A percentile compares a stretch with the other conserved stretches of the same genome.
Conservation (phyloP, 2,888 invertebrate genomes). For the Cerceris ruficornis region DNA sequence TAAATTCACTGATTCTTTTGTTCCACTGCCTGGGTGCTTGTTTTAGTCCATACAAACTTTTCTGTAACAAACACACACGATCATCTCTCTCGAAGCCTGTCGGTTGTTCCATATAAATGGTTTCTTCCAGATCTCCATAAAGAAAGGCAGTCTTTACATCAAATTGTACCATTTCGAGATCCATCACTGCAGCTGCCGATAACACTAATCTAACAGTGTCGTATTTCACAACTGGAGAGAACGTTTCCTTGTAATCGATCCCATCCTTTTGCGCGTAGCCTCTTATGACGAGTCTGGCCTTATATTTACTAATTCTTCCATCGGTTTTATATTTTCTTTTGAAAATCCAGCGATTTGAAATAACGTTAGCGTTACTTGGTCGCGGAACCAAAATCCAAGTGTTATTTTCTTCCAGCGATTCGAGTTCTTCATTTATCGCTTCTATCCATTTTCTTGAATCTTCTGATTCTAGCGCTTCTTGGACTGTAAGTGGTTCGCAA, state of each 20-base stretch:
- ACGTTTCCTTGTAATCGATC: slow-evolving; percentile 19
- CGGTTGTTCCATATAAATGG: slow-evolving; percentile 1
- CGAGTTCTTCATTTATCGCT: slow-evolving; percentile 9
- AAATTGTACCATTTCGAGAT: slow-evolving; percentile 3
- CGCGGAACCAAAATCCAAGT: slow-evolving; percentile 9
- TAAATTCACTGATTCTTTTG: background rate
- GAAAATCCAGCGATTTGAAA: slow-evolving; percentile 5
- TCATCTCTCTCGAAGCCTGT: background rate
- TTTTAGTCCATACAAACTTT: slow-evolving; percentile 7
- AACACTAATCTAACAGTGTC: background rate
- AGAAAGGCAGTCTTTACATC: slow-evolving; percentile 15
- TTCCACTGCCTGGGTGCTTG: slow-evolving; percentile 1
- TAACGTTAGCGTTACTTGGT: background rate
- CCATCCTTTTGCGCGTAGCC: background rate
- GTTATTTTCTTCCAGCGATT: background rate
- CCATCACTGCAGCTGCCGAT: background rate
- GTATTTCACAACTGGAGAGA: slow-evolving; percentile 9
- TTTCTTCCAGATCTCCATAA: background rate
- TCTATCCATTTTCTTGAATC: background rate
- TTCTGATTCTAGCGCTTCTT: background rate
- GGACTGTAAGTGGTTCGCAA: background rate
- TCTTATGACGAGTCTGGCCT: slow-evolving; percentile 1
- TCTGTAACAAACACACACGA: background rate
- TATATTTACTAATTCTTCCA: background rate
- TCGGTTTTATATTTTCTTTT: background rate